Evolutionary conservation across 2,888 invertebrate species (phyloP), one percentile per base, ranked within the genome.

Genomic region (Isotomurus palustris): DNA sequence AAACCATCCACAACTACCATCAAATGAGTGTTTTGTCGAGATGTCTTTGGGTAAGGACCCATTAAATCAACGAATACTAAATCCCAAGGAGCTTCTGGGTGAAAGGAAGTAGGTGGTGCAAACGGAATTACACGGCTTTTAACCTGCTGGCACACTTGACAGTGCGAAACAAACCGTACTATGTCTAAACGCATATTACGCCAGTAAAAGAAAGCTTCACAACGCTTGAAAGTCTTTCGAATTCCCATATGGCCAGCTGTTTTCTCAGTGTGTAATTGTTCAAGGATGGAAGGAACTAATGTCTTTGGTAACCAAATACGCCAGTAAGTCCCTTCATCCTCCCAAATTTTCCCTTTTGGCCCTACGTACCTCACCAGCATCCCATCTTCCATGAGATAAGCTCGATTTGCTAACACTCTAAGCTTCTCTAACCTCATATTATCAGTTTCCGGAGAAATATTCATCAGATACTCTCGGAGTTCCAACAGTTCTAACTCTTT

Each of bases 1-100:
- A 57, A 57, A 27, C 49, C 28, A 19, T 59, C 59, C 0, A 62
- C 59, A 8, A 53, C 35, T 2, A 59, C 45, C 21, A 62, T 25
- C 1, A 62, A n/a, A 28, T 56, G 35, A n/a, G 43, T 52, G 17
- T 41, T 17, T 29, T 52, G 55, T 3, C 36, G 36, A 1, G 17
- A 32, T 10, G 45, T 40, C 38, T 45, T 53, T 1, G 56, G 17
- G 17, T 58, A 62, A 1, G 58, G 56, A 12, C 62, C 62, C 56
- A 62, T 56, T 1, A 62, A 4, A 28, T 62, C 62, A 17, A 49
- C 45, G 0, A 53, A 38, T 0, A 58, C 8, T n/a, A 53, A 40
- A 6, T 40, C 22, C 62, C 59, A 62, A 22, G 56, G 56, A 8
- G 14, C 44, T 2, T 51, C 40, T 2, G 58, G 2, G 8, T 28